These are phyloP conservation scores for Nyleta sp. DNA, from an alignment of 2,888 invertebrate species.

Conservation along the genomic window DNA sequence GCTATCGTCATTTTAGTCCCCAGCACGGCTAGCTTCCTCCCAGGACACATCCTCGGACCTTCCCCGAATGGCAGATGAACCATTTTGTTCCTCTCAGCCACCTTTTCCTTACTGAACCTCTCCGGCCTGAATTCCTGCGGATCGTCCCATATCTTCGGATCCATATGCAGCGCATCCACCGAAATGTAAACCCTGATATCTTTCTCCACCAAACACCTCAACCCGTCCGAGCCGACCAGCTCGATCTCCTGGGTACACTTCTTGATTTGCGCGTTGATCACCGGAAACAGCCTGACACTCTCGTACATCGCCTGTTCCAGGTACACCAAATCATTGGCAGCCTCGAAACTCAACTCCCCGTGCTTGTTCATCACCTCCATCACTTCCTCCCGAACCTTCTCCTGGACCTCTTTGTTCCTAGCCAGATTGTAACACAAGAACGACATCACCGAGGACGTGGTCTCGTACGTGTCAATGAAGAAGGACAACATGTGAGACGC, in stretches of 20 bases:
- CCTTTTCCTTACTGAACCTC: conserved; percentile 73
- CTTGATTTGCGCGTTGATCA: conserved; percentile 50
- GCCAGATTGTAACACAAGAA: conserved; percentile 82
- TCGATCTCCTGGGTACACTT: conserved; percentile 62
- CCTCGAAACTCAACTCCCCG: conserved; percentile 81
- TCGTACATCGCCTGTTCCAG: conserved; percentile 82
- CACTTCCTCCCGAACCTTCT: conserved; percentile 82
- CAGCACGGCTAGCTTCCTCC: conserved; percentile 71
- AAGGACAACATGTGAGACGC: conserved; percentile 82
- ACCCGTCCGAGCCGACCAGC: conserved; percentile 69
- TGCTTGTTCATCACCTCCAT: conserved; percentile 72
- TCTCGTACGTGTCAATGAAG: conserved; percentile 84
- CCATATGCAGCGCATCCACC: conserved; percentile 70
- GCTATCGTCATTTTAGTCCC: conserved; percentile 70
- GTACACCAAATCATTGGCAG: conserved; percentile 82
- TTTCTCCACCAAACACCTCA: conserved; percentile 64
- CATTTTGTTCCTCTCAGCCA: conserved; percentile 63
- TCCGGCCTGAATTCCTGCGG: conserved; percentile 74
- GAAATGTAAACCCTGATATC: conserved; percentile 66
- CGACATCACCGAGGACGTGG: conserved; percentile 82
- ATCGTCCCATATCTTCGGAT: conserved; percentile 69
- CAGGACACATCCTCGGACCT: conserved; percentile 75
- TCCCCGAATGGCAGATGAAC: conserved; percentile 74
- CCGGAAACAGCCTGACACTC: conserved; percentile 64
- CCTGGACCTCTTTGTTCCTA: conserved; percentile 81